phyloP scores from a whole-genome alignment of 2,888 invertebrate genomes.

The Plebejus anna region DNA sequence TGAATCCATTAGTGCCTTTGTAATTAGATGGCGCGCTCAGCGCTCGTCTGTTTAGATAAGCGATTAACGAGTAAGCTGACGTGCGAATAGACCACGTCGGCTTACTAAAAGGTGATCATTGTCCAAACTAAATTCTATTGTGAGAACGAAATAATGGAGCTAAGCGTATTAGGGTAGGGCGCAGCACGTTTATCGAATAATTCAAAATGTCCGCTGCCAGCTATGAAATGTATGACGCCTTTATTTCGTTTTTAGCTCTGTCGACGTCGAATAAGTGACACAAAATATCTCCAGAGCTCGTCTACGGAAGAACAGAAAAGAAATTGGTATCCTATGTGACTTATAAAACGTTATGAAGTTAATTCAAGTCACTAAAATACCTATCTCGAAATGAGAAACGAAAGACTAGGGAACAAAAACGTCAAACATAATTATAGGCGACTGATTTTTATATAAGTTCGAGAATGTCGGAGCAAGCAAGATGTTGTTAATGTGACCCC shows the following conservation, averaged over 20 bases:
- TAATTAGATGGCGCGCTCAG: neutral
- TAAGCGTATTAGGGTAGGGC: slow-evolving; percentile 2
- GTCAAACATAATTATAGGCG: neutral
- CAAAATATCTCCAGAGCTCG: neutral
- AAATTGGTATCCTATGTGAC: neutral
- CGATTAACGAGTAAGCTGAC: slow-evolving; percentile 21
- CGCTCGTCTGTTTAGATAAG: slow-evolving; percentile 23
- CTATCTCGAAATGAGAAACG: neutral
- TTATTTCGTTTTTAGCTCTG: neutral
- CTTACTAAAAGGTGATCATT: slow-evolving; percentile 22
- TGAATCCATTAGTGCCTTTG: neutral
- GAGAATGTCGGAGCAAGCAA: neutral
- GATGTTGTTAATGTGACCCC: slow-evolving; percentile 16
- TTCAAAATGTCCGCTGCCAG: slow-evolving; percentile 1
- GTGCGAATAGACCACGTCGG: slow-evolving; percentile 16
- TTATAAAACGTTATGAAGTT: neutral
- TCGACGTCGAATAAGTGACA: neutral
- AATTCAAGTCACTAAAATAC: neutral
- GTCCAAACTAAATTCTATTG: slow-evolving; percentile 11
- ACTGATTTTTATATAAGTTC: slow-evolving; percentile 3
- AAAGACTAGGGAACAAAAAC: neutral
- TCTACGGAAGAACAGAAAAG: neutral
- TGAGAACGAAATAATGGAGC: neutral
- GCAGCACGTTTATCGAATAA: slow-evolving; percentile 12
- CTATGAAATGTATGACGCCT: neutral